Evolutionary conservation across 2,797 vertebrate genomes (phyloP).

Genomic region (Nyctibius grandis): DNA sequence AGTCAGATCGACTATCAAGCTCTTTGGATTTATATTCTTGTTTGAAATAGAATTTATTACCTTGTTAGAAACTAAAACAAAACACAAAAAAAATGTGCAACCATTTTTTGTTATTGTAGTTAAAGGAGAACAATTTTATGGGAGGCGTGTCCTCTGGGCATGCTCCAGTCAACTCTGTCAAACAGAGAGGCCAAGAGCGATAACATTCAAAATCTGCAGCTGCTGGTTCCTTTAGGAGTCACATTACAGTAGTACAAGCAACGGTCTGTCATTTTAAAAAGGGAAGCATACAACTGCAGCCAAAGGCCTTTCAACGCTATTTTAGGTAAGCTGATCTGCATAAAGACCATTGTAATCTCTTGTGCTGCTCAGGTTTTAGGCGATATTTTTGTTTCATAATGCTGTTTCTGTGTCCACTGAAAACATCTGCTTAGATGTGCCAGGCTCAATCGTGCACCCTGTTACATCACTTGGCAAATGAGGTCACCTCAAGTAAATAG

Average conservation of each 20-base stretch:
- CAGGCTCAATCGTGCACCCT: constrained; percentile 17
- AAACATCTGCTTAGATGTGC: constrained; percentile 28
- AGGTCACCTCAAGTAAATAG: constrained; percentile 51
- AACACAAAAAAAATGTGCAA: background rate
- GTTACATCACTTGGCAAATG: constrained; percentile 49
- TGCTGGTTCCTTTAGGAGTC: constrained; percentile 10
- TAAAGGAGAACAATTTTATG: constrained; percentile 1
- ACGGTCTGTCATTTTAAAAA: background rate
- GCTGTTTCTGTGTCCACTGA: constrained; percentile 23
- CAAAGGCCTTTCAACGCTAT: background rate
- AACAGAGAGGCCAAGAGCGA: background rate
- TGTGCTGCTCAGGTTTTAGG: constrained; percentile 33
- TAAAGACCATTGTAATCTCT: constrained; percentile 42
- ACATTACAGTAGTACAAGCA: background rate
- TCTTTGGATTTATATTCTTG: background rate
- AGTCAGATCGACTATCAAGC: background rate
- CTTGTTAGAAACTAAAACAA: background rate
- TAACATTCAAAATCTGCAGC: constrained; percentile 36
- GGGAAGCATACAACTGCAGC: background rate
- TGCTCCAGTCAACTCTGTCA: background rate
- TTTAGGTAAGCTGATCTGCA: constrained; percentile 52
- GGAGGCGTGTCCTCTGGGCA: background rate
- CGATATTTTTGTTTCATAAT: constrained; percentile 3
- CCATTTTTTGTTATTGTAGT: constrained; percentile 12
- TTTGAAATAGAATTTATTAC: constrained; percentile 22